Percentiles rank a stretch among this genome's conserved stretches.
phyloP scores from a whole-genome alignment of 2,113 vertebrate species.

The Sigmodon hispidus region DNA sequence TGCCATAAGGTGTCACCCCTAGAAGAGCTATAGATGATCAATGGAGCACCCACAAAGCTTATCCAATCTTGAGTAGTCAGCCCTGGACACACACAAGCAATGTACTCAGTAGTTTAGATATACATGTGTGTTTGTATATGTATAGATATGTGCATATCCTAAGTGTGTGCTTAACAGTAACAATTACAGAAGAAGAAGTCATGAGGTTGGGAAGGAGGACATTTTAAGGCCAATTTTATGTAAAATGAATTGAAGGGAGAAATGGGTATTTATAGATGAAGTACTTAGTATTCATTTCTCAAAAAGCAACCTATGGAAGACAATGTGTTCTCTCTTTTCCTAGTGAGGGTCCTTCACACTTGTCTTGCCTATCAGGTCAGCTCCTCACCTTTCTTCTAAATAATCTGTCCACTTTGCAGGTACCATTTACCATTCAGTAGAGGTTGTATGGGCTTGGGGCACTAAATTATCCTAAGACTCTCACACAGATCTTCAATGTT shows the following conservation, averaged over 20 bases:
- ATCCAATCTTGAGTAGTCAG: neutral
- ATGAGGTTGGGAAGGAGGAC: neutral
- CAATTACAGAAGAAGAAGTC: neutral
- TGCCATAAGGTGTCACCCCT: neutral
- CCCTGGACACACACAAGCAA: neutral
- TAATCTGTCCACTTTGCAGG: neutral
- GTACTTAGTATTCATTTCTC: neutral
- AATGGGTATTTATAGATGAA: neutral
- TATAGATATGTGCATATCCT: neutral
- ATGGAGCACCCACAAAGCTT: neutral
- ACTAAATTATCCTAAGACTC: no score
- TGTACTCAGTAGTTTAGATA: neutral
- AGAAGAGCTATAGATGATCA: neutral
- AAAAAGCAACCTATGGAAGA: neutral
- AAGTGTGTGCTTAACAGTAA: no score
- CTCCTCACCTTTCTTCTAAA: neutral
- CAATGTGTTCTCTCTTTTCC: neutral
- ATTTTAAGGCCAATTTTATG: no score
- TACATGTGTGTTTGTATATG: neutral
- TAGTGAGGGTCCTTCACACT: neutral
- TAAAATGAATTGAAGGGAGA: neutral
- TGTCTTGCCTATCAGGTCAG: neutral
- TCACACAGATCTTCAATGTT: neutral
- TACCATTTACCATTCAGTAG: neutral
- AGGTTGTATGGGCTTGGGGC: neutral